Evolutionary conservation across 2,797 vertebrate genomes (phyloP).

Genomic region (Xiphophorus birchmanni): DNA sequence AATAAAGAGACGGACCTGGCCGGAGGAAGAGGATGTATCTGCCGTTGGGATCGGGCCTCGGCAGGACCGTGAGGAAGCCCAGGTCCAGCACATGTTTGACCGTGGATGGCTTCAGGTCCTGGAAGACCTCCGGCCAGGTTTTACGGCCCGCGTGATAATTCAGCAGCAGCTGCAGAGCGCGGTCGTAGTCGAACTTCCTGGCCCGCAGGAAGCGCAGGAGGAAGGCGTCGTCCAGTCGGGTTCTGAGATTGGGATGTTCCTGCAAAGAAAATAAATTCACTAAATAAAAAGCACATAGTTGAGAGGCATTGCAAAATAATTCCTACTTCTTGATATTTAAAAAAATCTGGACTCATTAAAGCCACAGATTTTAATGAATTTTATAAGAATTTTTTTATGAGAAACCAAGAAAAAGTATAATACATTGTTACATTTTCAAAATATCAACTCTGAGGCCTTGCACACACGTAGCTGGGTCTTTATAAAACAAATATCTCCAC

Average conservation of each 20-base stretch:
- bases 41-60: slow-evolving; percentile 87
- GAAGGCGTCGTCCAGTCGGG: slow-evolving; percentile 92
- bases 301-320: not conserved
- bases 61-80: slow-evolving; percentile 95
- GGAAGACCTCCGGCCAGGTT: slow-evolving; percentile 96
- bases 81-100: slow-evolving; percentile 92
- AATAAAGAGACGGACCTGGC: slow-evolving; percentile 82
- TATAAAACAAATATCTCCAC: too few species aligned
- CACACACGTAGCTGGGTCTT: too few species aligned
- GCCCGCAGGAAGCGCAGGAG: slow-evolving; percentile 95
- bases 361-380: not conserved
- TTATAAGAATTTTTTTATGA: not conserved
- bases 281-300: not conserved
- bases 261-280: slow-evolving; percentile 54
- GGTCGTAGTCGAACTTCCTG: slow-evolving; percentile 97
- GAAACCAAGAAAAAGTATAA: not conserved
- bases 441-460: not conserved
- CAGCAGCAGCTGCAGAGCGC: slow-evolving; percentile 93
- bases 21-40: slow-evolving; percentile 92
- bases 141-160: slow-evolving; percentile 93
- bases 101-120: slow-evolving; percentile 90
- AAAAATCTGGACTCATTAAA: not conserved
- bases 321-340: not conserved
- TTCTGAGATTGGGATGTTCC: slow-evolving; percentile 91
- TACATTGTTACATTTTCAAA: not conserved